phyloP scores from a whole-genome alignment of 2,797 vertebrate species.

The Lerista edwardsae region DNA sequence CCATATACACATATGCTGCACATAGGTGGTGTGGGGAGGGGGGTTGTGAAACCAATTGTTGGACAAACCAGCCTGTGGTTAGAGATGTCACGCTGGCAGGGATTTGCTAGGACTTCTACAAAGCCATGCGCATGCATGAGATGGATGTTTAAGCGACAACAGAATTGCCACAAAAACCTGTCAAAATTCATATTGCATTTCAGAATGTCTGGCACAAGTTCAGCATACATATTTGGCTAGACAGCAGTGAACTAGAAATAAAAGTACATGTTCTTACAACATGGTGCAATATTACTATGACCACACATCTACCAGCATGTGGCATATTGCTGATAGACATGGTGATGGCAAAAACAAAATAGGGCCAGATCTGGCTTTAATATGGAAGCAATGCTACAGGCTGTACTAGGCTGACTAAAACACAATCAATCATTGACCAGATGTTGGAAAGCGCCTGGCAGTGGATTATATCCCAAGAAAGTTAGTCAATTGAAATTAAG shows the following conservation, averaged over 20 bases:
- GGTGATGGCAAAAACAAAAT: not conserved
- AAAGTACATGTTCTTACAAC: not conserved
- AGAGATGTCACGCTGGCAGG: not conserved
- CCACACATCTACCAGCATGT: not conserved
- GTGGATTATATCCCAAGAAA: too few relatives aligned
- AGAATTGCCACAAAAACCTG: not conserved
- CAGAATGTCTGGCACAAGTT: not conserved
- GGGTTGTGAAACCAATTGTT: not conserved
- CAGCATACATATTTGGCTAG: not conserved
- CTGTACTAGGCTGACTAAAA: not conserved
- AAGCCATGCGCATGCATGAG: not conserved
- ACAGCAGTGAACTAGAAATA: not conserved
- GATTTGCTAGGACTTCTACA: not conserved
- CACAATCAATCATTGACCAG: not conserved
- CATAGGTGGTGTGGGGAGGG: not conserved
- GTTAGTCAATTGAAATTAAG: too few relatives aligned
- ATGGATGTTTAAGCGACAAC: not conserved
- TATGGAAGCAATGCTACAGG: not conserved
- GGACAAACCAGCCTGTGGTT: not conserved
- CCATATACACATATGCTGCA: not conserved
- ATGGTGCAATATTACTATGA: not conserved
- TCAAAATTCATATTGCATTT: not conserved
- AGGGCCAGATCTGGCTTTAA: not conserved
- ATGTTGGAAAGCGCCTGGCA: not conserved
- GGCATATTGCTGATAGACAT: not conserved